A percentile compares a stretch with the other conserved stretches of the same genome.
These are phyloP conservation scores for Dynastes grantii DNA, from an alignment of 2,888 invertebrate species.

Conservation along the genomic window DNA sequence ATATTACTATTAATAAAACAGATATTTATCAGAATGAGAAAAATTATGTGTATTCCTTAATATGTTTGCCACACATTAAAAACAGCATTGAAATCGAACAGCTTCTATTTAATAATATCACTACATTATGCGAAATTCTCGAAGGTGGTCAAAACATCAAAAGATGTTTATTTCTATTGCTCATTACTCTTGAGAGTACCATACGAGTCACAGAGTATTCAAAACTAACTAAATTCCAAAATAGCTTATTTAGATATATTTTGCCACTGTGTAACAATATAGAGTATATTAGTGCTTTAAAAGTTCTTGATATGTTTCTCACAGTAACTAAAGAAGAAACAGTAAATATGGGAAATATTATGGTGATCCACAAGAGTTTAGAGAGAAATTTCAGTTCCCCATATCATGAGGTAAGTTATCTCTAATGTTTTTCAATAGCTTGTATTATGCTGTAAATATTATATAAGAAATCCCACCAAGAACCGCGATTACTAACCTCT, in stretches of 20 bases:
- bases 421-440: too few species aligned
- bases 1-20: conserved; percentile 64
- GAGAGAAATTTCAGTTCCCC: conserved; percentile 79
- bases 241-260: conserved; percentile 69
- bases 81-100: conserved; percentile 64
- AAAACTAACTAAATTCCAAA: conserved; percentile 64
- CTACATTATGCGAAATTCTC: conserved; percentile 43
- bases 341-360: conserved; percentile 69
- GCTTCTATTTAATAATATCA: conserved; percentile 56
- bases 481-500: too few species aligned
- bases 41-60: conserved; percentile 70
- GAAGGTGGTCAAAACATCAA: conserved; percentile 39
- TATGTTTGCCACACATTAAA: conserved; percentile 75
- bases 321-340: conserved; percentile 71
- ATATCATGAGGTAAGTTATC: conserved; percentile 74
- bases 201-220: conserved; percentile 74
- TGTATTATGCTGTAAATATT: conserved; percentile 53
- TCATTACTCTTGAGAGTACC: conserved; percentile 75
- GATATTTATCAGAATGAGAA: conserved; percentile 69
- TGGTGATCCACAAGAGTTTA: conserved; percentile 73
- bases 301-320: conserved; percentile 74
- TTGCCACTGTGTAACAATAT: conserved; percentile 71
- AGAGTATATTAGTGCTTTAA: conserved; percentile 72
- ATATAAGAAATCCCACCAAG: too few species aligned
- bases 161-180: conserved; percentile 72